Evolutionary conservation across 2,113 vertebrate genomes (phyloP).

Genomic region (Alaudala cheleensis): DNA sequence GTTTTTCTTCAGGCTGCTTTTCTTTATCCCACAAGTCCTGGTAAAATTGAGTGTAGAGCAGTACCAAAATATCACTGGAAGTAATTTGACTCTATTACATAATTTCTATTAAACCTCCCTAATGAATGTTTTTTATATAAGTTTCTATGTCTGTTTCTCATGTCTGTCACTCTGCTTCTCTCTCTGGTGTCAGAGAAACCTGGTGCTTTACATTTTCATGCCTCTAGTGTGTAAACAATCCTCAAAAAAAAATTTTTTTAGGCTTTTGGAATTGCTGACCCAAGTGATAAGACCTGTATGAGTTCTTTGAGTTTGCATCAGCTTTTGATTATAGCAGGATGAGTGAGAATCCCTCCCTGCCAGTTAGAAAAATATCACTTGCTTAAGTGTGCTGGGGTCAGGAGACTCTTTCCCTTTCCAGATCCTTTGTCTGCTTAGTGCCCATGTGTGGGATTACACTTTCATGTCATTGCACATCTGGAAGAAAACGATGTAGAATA

Average conservation of each 20-base stretch:
- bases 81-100: background rate
- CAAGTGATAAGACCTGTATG: background rate
- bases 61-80: background rate
- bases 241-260: background rate
- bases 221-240: background rate
- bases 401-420: background rate
- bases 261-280: background rate
- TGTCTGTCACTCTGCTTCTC: background rate
- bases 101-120: background rate
- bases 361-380: background rate
- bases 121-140: rapidly evolving
- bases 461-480: background rate
- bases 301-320: background rate
- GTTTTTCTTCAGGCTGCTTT: background rate
- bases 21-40: background rate
- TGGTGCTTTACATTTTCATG: background rate
- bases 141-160: background rate
- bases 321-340: background rate
- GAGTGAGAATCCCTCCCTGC: background rate
- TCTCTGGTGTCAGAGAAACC: background rate
- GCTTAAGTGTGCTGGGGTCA: background rate
- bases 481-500: background rate
- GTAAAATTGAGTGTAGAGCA: background rate
- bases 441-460: background rate
- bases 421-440: background rate